Percentiles rank a stretch among this genome's conserved stretches.
These are phyloP conservation scores for Sparidentex hasta DNA, from an alignment of 2,797 vertebrate genomes.

Conservation along the genomic window DNA sequence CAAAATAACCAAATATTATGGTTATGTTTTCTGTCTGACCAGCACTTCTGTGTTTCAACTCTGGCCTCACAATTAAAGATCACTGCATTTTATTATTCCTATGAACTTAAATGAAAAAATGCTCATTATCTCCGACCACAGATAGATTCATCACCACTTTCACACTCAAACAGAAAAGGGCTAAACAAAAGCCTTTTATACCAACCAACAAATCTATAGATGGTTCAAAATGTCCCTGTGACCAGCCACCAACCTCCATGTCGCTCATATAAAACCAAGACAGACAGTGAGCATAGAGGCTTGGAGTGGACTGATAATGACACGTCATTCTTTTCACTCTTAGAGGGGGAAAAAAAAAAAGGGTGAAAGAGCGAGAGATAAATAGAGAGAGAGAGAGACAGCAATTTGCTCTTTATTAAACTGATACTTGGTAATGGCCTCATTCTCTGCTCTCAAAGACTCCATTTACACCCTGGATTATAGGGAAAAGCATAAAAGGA, in stretches of 20 bases:
- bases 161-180: slow-evolving; percentile 14
- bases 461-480: slow-evolving; percentile 87
- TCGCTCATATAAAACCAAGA: slow-evolving; percentile 57
- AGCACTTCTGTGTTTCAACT: background rate
- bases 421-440: slow-evolving; percentile 89
- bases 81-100: background rate
- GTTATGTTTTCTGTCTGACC: background rate
- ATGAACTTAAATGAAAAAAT: background rate
- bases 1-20: background rate
- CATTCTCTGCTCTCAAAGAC: slow-evolving; percentile 89
- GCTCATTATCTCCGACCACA: slow-evolving; percentile 5
- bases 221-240: slow-evolving; percentile 46
- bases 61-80: background rate
- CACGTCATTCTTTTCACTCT: slow-evolving; percentile 76
- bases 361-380: slow-evolving; percentile 63
- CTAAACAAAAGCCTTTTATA: slow-evolving; percentile 57
- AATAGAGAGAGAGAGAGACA: slow-evolving; percentile 56
- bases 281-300: slow-evolving; percentile 53
- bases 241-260: slow-evolving; percentile 55
- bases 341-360: slow-evolving; percentile 40
- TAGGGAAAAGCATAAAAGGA: slow-evolving; percentile 83
- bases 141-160: slow-evolving; percentile 4
- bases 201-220: slow-evolving; percentile 26
- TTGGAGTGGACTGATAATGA: slow-evolving; percentile 78
- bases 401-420: slow-evolving; percentile 88